phyloP scores from a whole-genome alignment of 1,140 invertebrate species.

The Phymastichus coffea region DNA sequence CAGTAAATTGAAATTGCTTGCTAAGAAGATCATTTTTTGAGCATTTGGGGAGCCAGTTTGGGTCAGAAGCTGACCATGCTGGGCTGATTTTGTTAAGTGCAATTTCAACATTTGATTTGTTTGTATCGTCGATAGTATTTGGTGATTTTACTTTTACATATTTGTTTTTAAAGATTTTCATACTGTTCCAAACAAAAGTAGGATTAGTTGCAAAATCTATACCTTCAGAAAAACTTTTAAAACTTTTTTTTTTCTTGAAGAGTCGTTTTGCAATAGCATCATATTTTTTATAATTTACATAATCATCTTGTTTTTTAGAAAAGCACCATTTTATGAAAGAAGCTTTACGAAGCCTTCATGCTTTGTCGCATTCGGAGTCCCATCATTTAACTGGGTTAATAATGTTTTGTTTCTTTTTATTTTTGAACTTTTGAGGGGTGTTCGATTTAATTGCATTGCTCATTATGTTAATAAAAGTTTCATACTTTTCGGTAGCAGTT shows the following conservation, averaged over 20 bases:
- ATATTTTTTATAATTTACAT: not conserved
- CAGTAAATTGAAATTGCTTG: not conserved
- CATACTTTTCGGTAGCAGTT: no score
- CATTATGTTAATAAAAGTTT: no score
- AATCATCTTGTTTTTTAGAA: not conserved
- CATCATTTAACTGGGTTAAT: not conserved
- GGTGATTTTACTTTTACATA: not conserved
- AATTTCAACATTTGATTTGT: not conserved
- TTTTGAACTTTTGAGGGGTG: no score
- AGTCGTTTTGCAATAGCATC: not conserved
- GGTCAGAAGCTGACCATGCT: not conserved
- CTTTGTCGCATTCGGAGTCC: not conserved
- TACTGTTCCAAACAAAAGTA: not conserved
- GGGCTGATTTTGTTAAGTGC: not conserved
- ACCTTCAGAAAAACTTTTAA: not conserved
- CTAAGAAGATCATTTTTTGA: not conserved
- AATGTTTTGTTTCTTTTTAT: no score
- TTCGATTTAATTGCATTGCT: no score
- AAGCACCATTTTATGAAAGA: not conserved
- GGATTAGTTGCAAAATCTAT: not conserved
- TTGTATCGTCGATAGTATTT: not conserved
- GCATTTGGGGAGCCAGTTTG: not conserved
- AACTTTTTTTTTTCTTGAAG: not conserved
- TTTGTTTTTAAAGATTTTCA: not conserved
- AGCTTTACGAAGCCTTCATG: not conserved